Evolutionary conservation across 2,797 vertebrate genomes (phyloP).

Genomic region (Pogoniulus pusillus): DNA sequence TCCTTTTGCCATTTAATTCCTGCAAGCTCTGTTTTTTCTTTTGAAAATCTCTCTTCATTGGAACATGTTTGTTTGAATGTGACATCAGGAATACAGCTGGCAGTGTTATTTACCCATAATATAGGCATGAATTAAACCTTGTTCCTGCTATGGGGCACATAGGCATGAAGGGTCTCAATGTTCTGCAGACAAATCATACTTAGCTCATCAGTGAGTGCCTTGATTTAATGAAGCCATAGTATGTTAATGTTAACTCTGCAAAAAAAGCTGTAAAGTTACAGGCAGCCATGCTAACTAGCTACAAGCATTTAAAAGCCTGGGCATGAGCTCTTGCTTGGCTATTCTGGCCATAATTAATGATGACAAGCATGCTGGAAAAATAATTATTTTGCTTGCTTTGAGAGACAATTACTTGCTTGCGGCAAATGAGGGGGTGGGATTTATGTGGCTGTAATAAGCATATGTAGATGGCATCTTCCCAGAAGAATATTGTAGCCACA

Average conservation of each 20-base stretch:
- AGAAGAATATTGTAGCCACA: constrained; percentile 54
- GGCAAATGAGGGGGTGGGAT: constrained; percentile 46
- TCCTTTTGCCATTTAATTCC: neutral
- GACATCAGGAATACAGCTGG: neutral
- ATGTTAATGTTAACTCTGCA: constrained; percentile 19
- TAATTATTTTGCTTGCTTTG: constrained; percentile 65
- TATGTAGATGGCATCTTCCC: constrained; percentile 58
- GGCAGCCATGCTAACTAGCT: constrained; percentile 34
- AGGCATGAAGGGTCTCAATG: neutral
- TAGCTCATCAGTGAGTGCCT: constrained; percentile 13
- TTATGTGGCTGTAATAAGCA: constrained; percentile 41
- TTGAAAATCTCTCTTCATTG: neutral
- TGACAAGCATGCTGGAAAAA: constrained; percentile 59
- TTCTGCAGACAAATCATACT: constrained; percentile 11
- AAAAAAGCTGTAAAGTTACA: constrained; percentile 28
- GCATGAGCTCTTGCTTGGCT: constrained; percentile 43
- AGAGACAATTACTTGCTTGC: constrained; percentile 44
- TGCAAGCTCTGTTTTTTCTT: neutral
- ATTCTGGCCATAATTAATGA: constrained; percentile 59
- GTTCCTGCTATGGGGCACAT: neutral
- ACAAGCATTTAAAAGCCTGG: constrained; percentile 36
- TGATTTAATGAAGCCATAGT: constrained; percentile 43
- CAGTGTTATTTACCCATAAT: neutral
- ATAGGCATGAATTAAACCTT: neutral
- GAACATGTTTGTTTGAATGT: neutral